Evolutionary conservation across 2,888 invertebrate genomes (phyloP).

Genomic region (Erebia aethiops): DNA sequence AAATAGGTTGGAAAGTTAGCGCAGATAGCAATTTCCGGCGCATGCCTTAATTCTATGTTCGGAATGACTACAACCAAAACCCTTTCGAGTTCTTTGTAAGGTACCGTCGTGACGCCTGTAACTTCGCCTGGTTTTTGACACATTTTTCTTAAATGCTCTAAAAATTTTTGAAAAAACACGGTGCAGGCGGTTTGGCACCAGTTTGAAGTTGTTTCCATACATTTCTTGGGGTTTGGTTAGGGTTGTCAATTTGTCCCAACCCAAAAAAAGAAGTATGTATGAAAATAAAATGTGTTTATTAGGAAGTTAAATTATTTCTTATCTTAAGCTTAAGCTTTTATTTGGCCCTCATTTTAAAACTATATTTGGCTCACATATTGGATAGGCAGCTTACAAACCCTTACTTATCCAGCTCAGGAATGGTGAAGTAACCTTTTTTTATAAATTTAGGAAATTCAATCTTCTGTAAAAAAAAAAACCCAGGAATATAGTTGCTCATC

Average conservation of each 20-base stretch:
- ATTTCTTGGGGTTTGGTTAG: slow-evolving; percentile 5
- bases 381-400: slow-evolving; percentile 5
- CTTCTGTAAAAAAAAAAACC: slow-evolving; percentile 2
- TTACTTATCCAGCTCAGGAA: slow-evolving; percentile 6
- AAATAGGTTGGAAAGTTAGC: too few relatives aligned
- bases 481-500: slow-evolving; percentile 8
- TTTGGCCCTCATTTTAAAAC: slow-evolving; percentile 3
- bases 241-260: slow-evolving; percentile 3
- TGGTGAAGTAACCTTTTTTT: slow-evolving; percentile 33
- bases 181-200: neutral
- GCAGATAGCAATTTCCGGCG: too few relatives aligned
- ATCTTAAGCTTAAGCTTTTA: slow-evolving; percentile 6
- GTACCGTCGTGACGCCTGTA: too few relatives aligned
- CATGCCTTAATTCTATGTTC: too few relatives aligned
- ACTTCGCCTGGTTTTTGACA: too few relatives aligned
- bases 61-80: too few relatives aligned
- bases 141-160: too few relatives aligned
- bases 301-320: slow-evolving; percentile 7
- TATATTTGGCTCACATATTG: slow-evolving; percentile 3
- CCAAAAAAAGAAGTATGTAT: slow-evolving; percentile 5
- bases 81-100: too few relatives aligned
- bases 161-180: too few relatives aligned
- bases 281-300: slow-evolving; percentile 4
- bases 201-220: slow-evolving; percentile 6
- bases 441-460: neutral